A percentile compares a stretch with the other conserved stretches of the same genome.
Conservation (phyloP, 2,113 vertebrate species). For the Nanorana parkeri region DNA sequence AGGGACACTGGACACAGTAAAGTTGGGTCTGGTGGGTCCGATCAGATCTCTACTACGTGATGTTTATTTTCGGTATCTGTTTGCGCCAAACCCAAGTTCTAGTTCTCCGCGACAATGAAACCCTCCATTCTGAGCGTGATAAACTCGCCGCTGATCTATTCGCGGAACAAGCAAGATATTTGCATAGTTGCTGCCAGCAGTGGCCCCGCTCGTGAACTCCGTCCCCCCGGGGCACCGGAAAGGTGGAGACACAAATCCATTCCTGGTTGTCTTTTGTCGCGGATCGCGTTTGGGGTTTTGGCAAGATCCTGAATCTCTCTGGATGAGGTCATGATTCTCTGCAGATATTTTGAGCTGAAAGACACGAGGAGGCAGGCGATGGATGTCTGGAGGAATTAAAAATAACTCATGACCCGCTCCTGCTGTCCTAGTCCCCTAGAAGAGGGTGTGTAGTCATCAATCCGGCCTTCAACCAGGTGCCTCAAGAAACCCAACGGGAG, state of each 20-base stretch:
- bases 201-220: not conserved
- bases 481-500: not conserved
- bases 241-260: not conserved
- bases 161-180: not conserved
- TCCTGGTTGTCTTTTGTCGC: not conserved
- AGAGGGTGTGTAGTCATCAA: not conserved
- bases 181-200: not conserved
- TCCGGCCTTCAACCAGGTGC: not conserved
- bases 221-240: not conserved
- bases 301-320: conserved; percentile 60
- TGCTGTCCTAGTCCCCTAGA: not conserved
- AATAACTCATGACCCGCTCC: not conserved
- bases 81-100: not conserved
- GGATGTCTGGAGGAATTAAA: not conserved
- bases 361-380: not conserved
- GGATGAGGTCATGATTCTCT: conserved; percentile 63
- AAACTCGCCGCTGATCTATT: not conserved
- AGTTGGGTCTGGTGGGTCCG: too few species aligned
- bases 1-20: too few species aligned
- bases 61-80: not conserved
- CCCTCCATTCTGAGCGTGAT: not conserved
- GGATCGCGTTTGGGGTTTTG: not conserved
- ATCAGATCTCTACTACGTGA: too few species aligned
- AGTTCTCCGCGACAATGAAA: not conserved
- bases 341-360: conserved; percentile 66